These are phyloP conservation scores for Corella eumyota DNA, from an alignment of 23 tunicate species.

Conservation along the genomic window DNA sequence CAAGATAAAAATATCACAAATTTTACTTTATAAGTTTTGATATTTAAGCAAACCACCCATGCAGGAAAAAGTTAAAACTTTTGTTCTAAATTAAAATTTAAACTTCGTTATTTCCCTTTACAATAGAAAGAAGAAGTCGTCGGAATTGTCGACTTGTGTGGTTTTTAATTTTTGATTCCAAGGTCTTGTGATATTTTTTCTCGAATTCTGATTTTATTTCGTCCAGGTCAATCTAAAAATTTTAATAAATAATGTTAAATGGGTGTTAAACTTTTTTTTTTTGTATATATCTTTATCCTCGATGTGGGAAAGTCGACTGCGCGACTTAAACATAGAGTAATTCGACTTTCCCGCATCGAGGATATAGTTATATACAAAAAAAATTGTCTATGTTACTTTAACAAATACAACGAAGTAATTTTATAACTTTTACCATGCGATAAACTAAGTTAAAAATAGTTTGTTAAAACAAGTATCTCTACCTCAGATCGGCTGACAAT, in stretches of 20 bases:
- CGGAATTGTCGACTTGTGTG: slow-evolving; percentile 46
- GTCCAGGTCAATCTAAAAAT: slow-evolving; percentile 33
- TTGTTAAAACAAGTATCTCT: neutral
- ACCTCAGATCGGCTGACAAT: slow-evolving; percentile 84
- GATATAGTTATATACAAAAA: too few species aligned
- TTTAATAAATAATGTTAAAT: neutral
- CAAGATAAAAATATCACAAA: too few species aligned
- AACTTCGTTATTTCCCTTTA: slow-evolving; percentile 38
- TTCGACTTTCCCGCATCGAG: too few species aligned
- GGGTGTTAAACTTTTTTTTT: too few species aligned
- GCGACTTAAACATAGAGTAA: too few species aligned
- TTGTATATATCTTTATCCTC: too few species aligned
- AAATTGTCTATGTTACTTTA: neutral
- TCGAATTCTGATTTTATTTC: slow-evolving; percentile 41
- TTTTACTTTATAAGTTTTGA: too few species aligned
- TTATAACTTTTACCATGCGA: neutral
- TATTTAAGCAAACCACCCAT: too few species aligned
- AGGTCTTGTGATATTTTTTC: slow-evolving; percentile 17
- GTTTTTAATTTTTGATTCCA: slow-evolving; percentile 41
- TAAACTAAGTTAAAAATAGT: neutral
- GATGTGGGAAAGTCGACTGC: too few species aligned
- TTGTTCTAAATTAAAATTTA: too few species aligned
- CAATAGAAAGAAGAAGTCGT: slow-evolving; percentile 39
- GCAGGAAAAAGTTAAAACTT: too few species aligned
- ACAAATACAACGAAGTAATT: neutral